A percentile compares a stretch with the other conserved stretches of the same genome.
Conservation (phyloP, 2,888 invertebrate genomes). For the Mesoligia furuncula region DNA sequence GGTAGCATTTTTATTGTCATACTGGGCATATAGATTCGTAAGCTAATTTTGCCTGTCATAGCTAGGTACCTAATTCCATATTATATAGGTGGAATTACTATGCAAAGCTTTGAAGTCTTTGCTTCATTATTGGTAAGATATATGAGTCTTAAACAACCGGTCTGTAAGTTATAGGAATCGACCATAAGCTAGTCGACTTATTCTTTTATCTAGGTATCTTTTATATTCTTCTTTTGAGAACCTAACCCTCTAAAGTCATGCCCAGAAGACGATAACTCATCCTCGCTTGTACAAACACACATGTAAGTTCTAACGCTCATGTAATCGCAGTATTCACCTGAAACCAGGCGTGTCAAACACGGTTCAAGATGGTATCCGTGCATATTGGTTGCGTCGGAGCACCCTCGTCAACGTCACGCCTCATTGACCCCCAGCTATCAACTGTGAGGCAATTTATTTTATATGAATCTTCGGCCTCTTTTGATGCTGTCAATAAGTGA, state of each 20-base stretch:
- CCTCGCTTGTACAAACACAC: slow-evolving; percentile 48
- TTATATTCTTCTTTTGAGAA: background rate
- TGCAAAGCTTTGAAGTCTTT: too few species aligned
- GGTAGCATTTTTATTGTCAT: too few species aligned
- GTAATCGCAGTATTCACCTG: slow-evolving; percentile 78
- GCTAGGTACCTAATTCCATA: too few species aligned
- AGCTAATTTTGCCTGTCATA: too few species aligned
- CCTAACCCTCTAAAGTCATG: background rate
- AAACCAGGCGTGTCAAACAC: slow-evolving; percentile 84
- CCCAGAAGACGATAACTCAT: slow-evolving; percentile 5
- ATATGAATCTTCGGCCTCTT: slow-evolving; percentile 86
- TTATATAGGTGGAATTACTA: too few species aligned
- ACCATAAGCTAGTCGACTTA: background rate
- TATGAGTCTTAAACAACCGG: background rate
- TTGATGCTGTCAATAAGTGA: slow-evolving; percentile 84
- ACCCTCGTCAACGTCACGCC: slow-evolving; percentile 89
- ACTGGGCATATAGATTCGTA: too few species aligned
- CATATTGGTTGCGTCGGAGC: slow-evolving; percentile 78
- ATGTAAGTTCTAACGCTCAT: slow-evolving; percentile 47
- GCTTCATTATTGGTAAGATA: too few species aligned
- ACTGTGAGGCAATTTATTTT: slow-evolving; percentile 88
- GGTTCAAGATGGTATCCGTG: slow-evolving; percentile 81
- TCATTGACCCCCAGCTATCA: slow-evolving; percentile 88
- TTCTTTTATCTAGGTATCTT: background rate
- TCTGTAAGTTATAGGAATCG: too few species aligned